Evolutionary conservation across 2,113 vertebrate genomes (phyloP), one percentile per base, ranked within the genome.

Genomic region (Vulpes lagopus): DNA sequence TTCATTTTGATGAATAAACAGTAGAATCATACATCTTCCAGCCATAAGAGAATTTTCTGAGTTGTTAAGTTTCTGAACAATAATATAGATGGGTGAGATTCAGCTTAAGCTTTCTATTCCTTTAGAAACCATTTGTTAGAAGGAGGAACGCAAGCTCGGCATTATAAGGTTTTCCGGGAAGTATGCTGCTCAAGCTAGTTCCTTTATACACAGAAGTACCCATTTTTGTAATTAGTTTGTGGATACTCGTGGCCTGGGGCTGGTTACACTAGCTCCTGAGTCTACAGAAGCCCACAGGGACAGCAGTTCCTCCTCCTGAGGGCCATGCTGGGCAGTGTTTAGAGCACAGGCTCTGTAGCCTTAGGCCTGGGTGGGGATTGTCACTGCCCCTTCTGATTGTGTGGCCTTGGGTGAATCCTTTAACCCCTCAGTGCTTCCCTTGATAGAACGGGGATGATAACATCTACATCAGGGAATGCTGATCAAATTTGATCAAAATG

Each of bases 61-160:
- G 35, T 78, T 94, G 67, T 83, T 80, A 86, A n/a, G 32, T 87
- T 93, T 95, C 65, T 85, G 59, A 25, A 14, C 22, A 17, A 27
- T 38, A 17, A 27, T 38, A 17, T 49, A 87, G 59, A 11, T 59
- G 84, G 19, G 38, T n/a, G 17, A 90, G 79, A 73, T 79, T 95
- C 67, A 76, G 9, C 65, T 88, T 91, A 76, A 87, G 60, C n/a
- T 83, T 91, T 82, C 27, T 83, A 5, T 88, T 89, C 76, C 43
- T 73, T 65, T 69, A 79, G 69, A n/a, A 80, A 78, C 38, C 81
- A 38, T 83, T 94, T 92, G 27, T 65, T 76, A 32, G 85, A 97
- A 80, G 53, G 65, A 94, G 57, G 74, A 87, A 91, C 27, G 59
- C 55, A 64, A 82, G 69, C 79, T 64, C 55, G 38, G 59, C 73